phyloP scores from a whole-genome alignment of 2,888 invertebrate species.

The Sthenelais limicola region DNA sequence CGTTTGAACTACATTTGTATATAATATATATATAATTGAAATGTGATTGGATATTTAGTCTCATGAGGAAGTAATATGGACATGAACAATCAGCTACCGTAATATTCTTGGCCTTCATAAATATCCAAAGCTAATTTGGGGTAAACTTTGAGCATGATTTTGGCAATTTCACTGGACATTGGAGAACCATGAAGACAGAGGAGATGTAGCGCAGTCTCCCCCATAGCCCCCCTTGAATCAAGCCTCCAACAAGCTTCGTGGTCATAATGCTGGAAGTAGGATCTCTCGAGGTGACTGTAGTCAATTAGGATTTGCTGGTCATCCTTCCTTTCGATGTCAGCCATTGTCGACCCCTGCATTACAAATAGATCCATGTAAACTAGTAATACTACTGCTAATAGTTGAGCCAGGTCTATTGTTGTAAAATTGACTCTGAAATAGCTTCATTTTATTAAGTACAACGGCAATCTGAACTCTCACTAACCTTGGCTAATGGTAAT shows the following conservation, averaged over 20 bases:
- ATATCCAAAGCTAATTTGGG: conserved; percentile 93
- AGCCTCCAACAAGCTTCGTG: conserved; percentile 95
- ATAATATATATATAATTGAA: too few species aligned
- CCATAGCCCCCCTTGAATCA: conserved; percentile 94
- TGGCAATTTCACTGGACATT: conserved; percentile 85
- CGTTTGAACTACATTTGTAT: too few species aligned
- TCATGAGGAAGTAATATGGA: background rate
- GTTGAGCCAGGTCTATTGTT: too few species aligned
- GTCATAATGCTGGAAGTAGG: conserved; percentile 58
- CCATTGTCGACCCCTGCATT: conserved; percentile 43
- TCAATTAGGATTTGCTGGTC: conserved; percentile 57
- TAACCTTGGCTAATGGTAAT: too few species aligned
- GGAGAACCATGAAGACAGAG: conserved; percentile 95
- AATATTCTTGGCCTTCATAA: conserved; percentile 97
- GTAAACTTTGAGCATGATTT: conserved; percentile 90
- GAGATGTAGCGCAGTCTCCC: conserved; percentile 94
- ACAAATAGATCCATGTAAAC: too few species aligned
- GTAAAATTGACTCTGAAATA: too few species aligned
- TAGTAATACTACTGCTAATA: too few species aligned
- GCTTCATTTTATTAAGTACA: too few species aligned
- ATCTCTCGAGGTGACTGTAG: conserved; percentile 56
- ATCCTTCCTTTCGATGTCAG: conserved; percentile 42
- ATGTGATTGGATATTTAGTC: too few species aligned
- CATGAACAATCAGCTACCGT: conserved; percentile 80
- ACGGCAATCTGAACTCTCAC: too few species aligned